Base-by-base conservation (phyloP, 2,888 invertebrate species). In the Malacosoma neustria region DNA sequence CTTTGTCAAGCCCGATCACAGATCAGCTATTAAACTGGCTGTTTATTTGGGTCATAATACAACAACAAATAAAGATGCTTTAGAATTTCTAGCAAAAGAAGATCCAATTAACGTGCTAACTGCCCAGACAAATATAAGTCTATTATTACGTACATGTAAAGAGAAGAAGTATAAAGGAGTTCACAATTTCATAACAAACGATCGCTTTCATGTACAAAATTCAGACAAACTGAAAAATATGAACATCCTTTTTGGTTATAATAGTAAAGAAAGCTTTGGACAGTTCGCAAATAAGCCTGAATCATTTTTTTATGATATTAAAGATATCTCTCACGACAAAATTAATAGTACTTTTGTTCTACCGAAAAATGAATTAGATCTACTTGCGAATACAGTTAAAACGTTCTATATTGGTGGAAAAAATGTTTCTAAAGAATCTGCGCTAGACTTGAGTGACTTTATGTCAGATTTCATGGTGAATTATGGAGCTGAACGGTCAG, bases 231-330 rank as follows among this genome's bases (percentile, higher is more conserved):
- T 61, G 0, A 48, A 44, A 33, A 40, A 53, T 5, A 54, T 47
- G 1, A 39, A 51, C 1, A 55, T 73, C 5, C 40, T 74, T 14
- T 49, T 66, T 4, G 73, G 72, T 0, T 65, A 60, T 13, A 72
- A 61, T 4, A 62, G 61, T 15, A 61, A 64, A 42, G 72, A 72
- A 48, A 48, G 48, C 1, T 61, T 64, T 12, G 42, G 42, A 7
- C 41, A 42, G 3, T 63, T 53, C 12, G 48, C 43, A 3, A 50
- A 49, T 5, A 43, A 56, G 41, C 37, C 45, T 0, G 43, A 53
- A 29, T 40, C 49, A 2, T 59, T 51, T 35, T 60, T 54, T 12
- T 30, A 35, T 3, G 45, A 32, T n/a, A 9, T 46, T 2, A 34
- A 37, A 4, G 35, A 48, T 9, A 36, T 48, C 13, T 42, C 56